phyloP scores from a whole-genome alignment of 1,140 invertebrate genomes.

The Drosophila mayri region DNA sequence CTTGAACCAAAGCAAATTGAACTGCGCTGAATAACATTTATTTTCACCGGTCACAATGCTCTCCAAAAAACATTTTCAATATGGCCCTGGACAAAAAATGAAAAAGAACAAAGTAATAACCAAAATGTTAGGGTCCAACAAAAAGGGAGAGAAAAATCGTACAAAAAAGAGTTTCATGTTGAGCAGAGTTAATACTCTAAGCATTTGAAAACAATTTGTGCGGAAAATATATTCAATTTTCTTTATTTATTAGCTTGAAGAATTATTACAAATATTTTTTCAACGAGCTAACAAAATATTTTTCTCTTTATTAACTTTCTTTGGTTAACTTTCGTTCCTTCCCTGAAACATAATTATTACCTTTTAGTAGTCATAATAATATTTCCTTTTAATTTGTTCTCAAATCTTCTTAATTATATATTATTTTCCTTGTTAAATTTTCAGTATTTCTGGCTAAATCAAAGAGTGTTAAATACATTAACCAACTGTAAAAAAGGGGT shows the following conservation, averaged over 20 bases:
- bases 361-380: no score
- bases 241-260: not conserved
- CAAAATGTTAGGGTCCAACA: slow-evolving; percentile 6
- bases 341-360: no score
- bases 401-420: not conserved
- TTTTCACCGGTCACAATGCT: slow-evolving; percentile 17
- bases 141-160: not conserved
- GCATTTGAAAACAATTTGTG: not conserved
- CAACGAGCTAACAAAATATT: no score
- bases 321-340: no score
- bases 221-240: not conserved
- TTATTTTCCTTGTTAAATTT: not conserved
- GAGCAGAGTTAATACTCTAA: not conserved
- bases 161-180: not conserved
- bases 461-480: not conserved
- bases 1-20: not conserved
- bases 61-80: slow-evolving; percentile 26
- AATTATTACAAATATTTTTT: not conserved
- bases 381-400: no score
- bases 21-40: slow-evolving; percentile 29
- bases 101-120: not conserved
- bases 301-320: no score
- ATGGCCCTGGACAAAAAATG: not conserved
- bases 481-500: no score
- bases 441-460: not conserved